phyloP scores from a whole-genome alignment of 2,888 invertebrate genomes.

The Tipula confusa region DNA sequence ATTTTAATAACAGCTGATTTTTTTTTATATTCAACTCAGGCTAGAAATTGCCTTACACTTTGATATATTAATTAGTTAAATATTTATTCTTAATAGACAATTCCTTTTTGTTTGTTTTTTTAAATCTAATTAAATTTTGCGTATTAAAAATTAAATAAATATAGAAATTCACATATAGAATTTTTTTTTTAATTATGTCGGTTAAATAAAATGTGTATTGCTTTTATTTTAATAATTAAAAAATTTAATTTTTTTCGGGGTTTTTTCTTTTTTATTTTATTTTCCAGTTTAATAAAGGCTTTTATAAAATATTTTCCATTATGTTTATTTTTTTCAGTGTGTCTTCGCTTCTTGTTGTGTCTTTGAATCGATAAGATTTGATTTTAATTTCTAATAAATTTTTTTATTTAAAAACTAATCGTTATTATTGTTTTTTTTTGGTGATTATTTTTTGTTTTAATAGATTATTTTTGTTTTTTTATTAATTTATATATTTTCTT shows the following conservation, averaged over 20 bases:
- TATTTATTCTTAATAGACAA: background rate
- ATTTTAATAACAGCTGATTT: background rate
- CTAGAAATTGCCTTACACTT: constrained; percentile 33
- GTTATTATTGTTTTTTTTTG: constrained; percentile 10
- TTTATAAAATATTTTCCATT: background rate
- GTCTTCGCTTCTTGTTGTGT: background rate
- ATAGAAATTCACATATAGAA: background rate
- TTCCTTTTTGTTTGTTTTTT: background rate
- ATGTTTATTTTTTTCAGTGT: background rate
- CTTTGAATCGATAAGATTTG: constrained; percentile 31
- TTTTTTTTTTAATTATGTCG: background rate
- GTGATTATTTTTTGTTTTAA: constrained; percentile 33
- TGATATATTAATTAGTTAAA: constrained; percentile 32
- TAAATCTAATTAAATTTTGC: background rate
- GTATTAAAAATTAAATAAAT: background rate
- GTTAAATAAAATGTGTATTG: background rate
- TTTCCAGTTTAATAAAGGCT: constrained; percentile 25
- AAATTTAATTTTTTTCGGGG: background rate
- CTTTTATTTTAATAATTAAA: background rate
- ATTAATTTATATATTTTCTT: constrained; percentile 29
- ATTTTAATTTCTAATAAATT: constrained; percentile 29
- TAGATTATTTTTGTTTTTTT: constrained; percentile 32
- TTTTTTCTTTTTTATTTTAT: background rate
- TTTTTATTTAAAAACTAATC: constrained; percentile 30
- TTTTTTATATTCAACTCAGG: constrained; percentile 28